phyloP scores from a whole-genome alignment of 2,797 vertebrate genomes.

The Malacoraja senta region DNA sequence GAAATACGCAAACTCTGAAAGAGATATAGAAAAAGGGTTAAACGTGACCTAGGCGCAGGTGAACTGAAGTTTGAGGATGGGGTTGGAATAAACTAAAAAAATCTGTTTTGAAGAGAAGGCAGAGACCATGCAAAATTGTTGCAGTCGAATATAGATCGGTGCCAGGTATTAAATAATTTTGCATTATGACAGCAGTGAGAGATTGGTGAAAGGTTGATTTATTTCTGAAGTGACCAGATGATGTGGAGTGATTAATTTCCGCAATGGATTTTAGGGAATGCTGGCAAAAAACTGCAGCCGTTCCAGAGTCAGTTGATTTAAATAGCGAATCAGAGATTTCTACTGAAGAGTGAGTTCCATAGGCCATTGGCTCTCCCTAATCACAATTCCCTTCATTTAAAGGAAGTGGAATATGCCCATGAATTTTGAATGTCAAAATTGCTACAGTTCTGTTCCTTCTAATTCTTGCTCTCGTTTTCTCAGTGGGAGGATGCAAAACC shows the following conservation, averaged over 20 bases:
- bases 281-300: neutral
- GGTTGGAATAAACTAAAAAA: neutral
- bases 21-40: neutral
- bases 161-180: neutral
- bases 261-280: neutral
- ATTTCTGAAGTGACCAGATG: neutral
- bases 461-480: constrained; percentile 38
- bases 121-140: neutral
- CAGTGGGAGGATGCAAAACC: constrained; percentile 52
- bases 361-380: neutral
- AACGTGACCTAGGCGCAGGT: neutral
- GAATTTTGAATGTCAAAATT: neutral
- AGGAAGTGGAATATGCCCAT: neutral
- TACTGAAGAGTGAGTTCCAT: neutral
- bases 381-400: neutral
- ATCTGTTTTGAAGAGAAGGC: neutral
- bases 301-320: neutral
- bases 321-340: neutral
- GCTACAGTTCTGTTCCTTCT: neutral
- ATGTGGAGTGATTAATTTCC: neutral
- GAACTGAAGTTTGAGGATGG: neutral
- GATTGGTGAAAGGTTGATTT: neutral
- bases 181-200: neutral
- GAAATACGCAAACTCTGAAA: neutral
- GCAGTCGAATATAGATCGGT: neutral